Percentiles rank a stretch among this genome's conserved stretches.
phyloP scores from a whole-genome alignment of 2,888 invertebrate species.

The Chalcosyrphus nemorum region DNA sequence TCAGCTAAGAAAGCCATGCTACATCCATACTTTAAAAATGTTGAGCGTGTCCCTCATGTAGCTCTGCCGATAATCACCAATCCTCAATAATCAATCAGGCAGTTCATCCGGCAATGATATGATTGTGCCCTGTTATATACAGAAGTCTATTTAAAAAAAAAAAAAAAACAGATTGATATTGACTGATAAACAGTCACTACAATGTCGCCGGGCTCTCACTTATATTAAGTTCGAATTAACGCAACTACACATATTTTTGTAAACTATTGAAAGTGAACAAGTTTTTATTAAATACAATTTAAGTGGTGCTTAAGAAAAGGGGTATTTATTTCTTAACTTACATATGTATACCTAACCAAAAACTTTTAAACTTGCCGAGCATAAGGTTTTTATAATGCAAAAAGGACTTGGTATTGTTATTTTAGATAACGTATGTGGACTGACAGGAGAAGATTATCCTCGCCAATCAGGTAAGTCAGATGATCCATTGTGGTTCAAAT shows the following conservation, averaged over 20 bases:
- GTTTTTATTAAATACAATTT: not conserved
- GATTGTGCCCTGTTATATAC: not conserved
- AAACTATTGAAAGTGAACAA: not conserved
- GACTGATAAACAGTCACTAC: no score
- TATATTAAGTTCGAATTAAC: not conserved
- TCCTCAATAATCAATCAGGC: not conserved
- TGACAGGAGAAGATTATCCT: no score
- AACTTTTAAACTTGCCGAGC: no score
- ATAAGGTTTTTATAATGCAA: not conserved
- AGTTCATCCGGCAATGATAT: not conserved
- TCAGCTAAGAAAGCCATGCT: slow-evolving; percentile 90
- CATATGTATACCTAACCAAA: no score
- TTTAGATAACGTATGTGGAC: no score
- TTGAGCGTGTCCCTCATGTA: slow-evolving; percentile 83
- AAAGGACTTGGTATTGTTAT: no score
- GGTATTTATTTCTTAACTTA: not conserved
- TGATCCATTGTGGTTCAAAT: no score
- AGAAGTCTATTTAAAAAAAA: no score
- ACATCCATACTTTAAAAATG: slow-evolving; percentile 90
- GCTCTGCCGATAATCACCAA: slow-evolving; percentile 76
- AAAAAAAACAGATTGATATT: no score
- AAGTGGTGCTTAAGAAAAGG: not conserved
- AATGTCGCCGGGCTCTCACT: no score
- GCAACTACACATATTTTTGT: not conserved
- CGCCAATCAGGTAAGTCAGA: no score